Base-by-base conservation (phyloP, 2,888 invertebrate species). In the Drosophila nigricruria region DNA sequence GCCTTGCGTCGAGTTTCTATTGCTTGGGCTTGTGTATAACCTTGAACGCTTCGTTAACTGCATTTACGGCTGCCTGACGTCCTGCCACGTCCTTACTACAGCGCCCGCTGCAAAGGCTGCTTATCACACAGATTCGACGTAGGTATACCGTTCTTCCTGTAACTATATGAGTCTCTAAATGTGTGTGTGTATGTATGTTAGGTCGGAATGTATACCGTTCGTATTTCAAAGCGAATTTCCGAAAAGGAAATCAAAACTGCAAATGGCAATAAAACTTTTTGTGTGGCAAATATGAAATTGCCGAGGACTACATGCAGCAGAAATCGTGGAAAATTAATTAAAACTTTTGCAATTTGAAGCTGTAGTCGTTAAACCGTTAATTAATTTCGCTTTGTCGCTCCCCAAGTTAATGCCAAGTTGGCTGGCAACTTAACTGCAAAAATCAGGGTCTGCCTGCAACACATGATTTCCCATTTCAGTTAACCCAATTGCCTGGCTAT, bases 21-120 rank as follows among this genome's bases (percentile, higher is more conserved):
- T 58, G 53, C 32, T 23, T 70, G 66, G 8, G 49, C 45, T 61
- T 63, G 30, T 63, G 67, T 34, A 53, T 71, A 83, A 88, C 82
- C 88, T 83, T 83, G 85, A 83, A 85, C 85, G 82, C 85, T 84
- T 88, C 88, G 82, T 88, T 83, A 83, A 56, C 85, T 85, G 85
- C 82, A 82, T 84, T 87, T 81, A 81, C 57, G 61, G 64, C 68
- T 56, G 79, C 68, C 58, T 58, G 64, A 50, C 56, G 36, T 45
- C 61, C n/a, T n/a, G 40, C 54, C 49, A 59, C 59, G 73, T 67
- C 53, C 58, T 12, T 16, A 20, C 36, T 45, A 32, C 16, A 25
- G 52, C 77, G 60, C 12, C 42, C 38, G 34, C 30, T 58, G 65
- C 59, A 34, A 25, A 43, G 61, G 62, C 62, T 61, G 30, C 18